These are phyloP conservation scores for Phymatocera aterrima DNA, from an alignment of 2,888 invertebrate genomes.

Conservation along the genomic window DNA sequence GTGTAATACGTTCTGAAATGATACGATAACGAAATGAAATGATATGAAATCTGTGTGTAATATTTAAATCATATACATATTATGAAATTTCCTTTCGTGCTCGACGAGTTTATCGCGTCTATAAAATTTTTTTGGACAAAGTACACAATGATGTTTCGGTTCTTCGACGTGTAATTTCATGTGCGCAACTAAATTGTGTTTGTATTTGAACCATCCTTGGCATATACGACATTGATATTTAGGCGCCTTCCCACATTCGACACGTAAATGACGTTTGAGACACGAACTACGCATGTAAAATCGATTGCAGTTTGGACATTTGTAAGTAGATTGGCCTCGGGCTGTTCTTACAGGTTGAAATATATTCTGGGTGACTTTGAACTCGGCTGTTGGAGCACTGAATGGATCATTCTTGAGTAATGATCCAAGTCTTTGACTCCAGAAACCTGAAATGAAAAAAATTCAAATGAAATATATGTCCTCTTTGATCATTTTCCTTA, in stretches of 20 bases:
- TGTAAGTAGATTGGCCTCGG: slow-evolving; percentile 72
- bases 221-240: slow-evolving; percentile 72
- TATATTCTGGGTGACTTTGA: slow-evolving; percentile 47
- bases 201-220: slow-evolving; percentile 70
- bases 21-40: not conserved
- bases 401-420: slow-evolving; percentile 29
- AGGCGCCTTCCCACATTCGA: slow-evolving; percentile 73
- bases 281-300: slow-evolving; percentile 68
- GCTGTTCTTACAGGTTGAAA: slow-evolving; percentile 59
- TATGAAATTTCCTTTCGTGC: slow-evolving; percentile 64
- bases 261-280: slow-evolving; percentile 67
- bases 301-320: slow-evolving; percentile 78
- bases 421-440: slow-evolving; percentile 51
- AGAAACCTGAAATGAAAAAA: slow-evolving; percentile 64
- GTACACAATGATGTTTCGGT: slow-evolving; percentile 63
- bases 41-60: not conserved
- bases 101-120: slow-evolving; percentile 66
- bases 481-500: not conserved
- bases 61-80: slow-evolving; percentile 44
- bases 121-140: slow-evolving; percentile 67
- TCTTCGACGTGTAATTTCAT: slow-evolving; percentile 67
- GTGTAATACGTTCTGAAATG: not conserved
- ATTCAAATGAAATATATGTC: slow-evolving; percentile 40
- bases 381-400: slow-evolving; percentile 38
- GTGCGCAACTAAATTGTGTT: slow-evolving; percentile 68